phyloP scores from a whole-genome alignment of 2,797 vertebrate species.

The Lepilemur ruficaudatus region DNA sequence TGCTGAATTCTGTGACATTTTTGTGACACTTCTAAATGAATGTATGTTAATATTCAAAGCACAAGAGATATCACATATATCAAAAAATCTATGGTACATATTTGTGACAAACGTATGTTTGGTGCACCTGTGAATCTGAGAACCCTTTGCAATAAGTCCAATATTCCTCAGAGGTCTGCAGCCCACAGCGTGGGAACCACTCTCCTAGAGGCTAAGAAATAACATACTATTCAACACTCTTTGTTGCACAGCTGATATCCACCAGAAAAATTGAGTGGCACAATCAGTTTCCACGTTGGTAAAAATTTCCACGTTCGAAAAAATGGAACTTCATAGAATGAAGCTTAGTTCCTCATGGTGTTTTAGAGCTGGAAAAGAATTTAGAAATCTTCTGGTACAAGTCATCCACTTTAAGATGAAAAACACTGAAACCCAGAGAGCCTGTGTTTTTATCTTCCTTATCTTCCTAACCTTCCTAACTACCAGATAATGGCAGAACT shows the following conservation, averaged over 20 bases:
- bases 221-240: neutral
- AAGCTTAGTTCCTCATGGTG: neutral
- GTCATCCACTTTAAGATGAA: conserved; percentile 19
- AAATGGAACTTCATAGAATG: neutral
- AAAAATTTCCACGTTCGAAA: neutral
- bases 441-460: neutral
- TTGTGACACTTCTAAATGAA: conserved; percentile 3
- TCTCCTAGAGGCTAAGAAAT: neutral
- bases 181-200: neutral
- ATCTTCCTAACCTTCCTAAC: neutral
- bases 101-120: neutral
- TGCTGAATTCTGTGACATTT: neutral
- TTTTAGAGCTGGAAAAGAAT: neutral
- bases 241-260: neutral
- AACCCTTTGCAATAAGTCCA: neutral
- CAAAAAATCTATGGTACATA: neutral
- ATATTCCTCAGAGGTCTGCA: neutral
- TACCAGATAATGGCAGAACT: neutral
- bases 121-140: neutral
- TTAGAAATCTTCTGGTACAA: neutral
- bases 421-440: neutral
- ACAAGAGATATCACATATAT: neutral
- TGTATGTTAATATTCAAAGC: neutral
- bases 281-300: neutral
- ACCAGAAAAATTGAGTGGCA: neutral